Evolutionary conservation across 2,888 invertebrate species (phyloP), one percentile per base, ranked within the genome.

Genomic region (Brassicogethes aeneus): DNA sequence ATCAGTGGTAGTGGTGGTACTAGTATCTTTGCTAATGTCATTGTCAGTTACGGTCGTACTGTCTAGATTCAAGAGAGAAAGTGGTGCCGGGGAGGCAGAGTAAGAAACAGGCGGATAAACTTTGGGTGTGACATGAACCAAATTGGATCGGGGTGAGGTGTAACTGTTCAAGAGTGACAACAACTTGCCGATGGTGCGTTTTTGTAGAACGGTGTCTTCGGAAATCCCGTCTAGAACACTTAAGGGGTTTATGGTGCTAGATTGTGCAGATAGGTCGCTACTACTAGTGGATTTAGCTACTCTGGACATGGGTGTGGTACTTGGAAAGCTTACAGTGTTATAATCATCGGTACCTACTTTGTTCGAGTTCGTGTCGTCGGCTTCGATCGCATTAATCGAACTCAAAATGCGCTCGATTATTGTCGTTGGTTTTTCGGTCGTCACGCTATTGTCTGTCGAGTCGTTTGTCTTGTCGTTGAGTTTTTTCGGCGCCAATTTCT

Each of bases 321-420:
- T 47, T 43, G 51, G 48, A 50, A 49, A 53, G 50, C 56, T 59
- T 50, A 62, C 51, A 39, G 59, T 60, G 53, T 60, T 61, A 54
- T 57, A 59, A n/a, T n/a, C n/a, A 54, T 59, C 57, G 48, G 51
- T 62, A 65, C 65, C 65, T 65, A 65, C 65, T 60, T 64, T 60
- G 37, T 55, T 47, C 17, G 52, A 48, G 46, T 52, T 46, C 42
- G 55, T 53, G 42, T 57, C 56, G 32, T 60, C 60, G 43, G 61
- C 63, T 54, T 68, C 65, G 45, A 69, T 65, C 38, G 67, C 67
- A 35, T 64, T 62, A 35, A 69, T 50, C 38, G 68, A 68, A 51
- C 56, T 65, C 43, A 68, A 54, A 43, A 69, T 69, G 57, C 60
- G 59, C 55, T 69, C 66, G 43, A 69, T 68, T 42, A 69, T 60